phyloP scores from a whole-genome alignment of 2,888 invertebrate species.

The Ophion ellenae region DNA sequence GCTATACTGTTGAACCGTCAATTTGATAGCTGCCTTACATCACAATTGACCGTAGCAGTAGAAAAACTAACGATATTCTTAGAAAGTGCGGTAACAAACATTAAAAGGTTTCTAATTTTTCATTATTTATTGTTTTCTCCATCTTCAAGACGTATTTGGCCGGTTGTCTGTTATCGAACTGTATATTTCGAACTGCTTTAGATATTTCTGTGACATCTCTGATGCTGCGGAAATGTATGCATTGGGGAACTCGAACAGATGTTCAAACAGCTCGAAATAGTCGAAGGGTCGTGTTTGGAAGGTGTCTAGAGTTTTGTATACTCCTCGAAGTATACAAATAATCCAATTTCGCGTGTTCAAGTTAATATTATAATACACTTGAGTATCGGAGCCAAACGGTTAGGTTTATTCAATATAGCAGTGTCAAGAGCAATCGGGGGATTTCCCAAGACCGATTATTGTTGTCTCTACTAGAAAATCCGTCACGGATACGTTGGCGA shows the following conservation, averaged over 20 bases:
- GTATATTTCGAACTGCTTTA: background rate
- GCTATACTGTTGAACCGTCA: no score
- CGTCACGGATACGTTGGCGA: conserved; percentile 43
- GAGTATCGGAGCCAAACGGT: background rate
- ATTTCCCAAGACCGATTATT: conserved; percentile 19
- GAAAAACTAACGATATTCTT: no score
- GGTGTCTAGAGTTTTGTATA: background rate
- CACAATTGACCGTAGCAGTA: no score
- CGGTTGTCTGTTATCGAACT: background rate
- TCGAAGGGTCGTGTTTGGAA: background rate
- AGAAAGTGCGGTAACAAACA: no score
- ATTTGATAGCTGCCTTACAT: no score
- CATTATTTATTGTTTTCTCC: background rate
- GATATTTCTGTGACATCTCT: no score
- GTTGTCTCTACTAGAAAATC: conserved; percentile 16
- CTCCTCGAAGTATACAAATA: background rate
- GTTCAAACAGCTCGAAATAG: background rate
- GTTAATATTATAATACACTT: background rate
- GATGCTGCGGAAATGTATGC: background rate
- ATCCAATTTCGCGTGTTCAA: background rate
- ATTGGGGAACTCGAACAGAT: background rate
- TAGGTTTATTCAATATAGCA: background rate
- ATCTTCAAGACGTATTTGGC: background rate
- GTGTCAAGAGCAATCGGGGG: conserved; percentile 1
- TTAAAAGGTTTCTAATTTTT: background rate